Evolutionary conservation across 2,888 invertebrate genomes (phyloP), one percentile per base, ranked within the genome.

Genomic region (Caprella mutica): DNA sequence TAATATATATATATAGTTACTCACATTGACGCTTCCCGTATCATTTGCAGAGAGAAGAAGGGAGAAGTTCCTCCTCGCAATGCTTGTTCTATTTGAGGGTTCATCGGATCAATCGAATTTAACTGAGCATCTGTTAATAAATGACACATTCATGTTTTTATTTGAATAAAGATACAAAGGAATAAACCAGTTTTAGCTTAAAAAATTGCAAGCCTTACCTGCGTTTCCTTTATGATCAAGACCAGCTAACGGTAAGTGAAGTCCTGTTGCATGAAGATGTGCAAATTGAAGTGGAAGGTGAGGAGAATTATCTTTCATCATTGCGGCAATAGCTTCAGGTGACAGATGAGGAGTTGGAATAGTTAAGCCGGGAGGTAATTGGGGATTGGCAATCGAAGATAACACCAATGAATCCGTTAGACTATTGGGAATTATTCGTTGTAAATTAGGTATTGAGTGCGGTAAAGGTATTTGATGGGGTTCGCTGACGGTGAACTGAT

Each of bases 1-100:
- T n/a, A n/a, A n/a, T n/a, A n/a, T n/a, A n/a, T n/a, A n/a, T n/a
- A n/a, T n/a, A n/a, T n/a, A n/a, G 5, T 9, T 17, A 48, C 48
- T 29, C n/a, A 48, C 48, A 48, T 19, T n/a, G 48, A 48, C 17
- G 48, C 48, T 30, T 48, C 48, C 17, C 48, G 48, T 9, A 48
- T 48, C 19, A 27, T 27, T n/a, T 48, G 48, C 30, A 48, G 19
- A 1, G 48, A 48, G 3, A 48, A 24, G 3, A 48, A 14, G 1
- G 48, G 33, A 2, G 48, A 26, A 19, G 48, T 21, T 2, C 48
- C 48, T 12, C 48, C 48, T 29, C 48, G 17, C 14, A 48, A 30
- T 5, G 48, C 48, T 8, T 48, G 29, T 30, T 48, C 48, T 1
- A 48, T 48, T 24, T 48, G 48, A 19, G 33, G 23, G 19, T 48